Percentiles rank a stretch among this genome's conserved stretches.
Evolutionary conservation across 2,888 invertebrate genomes (phyloP).

Genomic region (Embidobia sp.): DNA sequence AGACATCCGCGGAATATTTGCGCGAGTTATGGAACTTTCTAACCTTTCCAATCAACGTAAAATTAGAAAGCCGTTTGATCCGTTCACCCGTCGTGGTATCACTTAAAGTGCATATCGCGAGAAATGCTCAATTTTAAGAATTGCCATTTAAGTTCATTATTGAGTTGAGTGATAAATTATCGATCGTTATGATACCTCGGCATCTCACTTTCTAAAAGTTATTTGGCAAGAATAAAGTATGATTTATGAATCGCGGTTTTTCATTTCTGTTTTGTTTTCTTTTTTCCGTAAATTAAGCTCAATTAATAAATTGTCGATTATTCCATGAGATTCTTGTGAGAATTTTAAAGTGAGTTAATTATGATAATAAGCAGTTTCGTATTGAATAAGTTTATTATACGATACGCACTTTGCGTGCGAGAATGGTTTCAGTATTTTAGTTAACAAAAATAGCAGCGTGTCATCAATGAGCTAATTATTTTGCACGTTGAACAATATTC

Average conservation of each 20-base stretch:
- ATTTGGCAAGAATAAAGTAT: conserved; percentile 26
- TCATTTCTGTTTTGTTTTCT: too few species aligned
- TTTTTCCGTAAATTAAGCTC: background rate
- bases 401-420: too few species aligned
- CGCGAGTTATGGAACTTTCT: conserved; percentile 61
- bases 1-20: conserved; percentile 56
- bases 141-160: conserved; percentile 50
- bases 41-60: conserved; percentile 64
- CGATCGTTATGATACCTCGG: conserved; percentile 38
- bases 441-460: too few species aligned
- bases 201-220: conserved; percentile 53
- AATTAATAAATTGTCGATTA: too few species aligned
- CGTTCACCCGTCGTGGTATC: conserved; percentile 58
- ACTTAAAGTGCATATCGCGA: conserved; percentile 47
- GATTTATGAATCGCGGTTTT: conserved; percentile 27
- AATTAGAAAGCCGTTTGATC: conserved; percentile 65
- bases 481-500: too few species aligned
- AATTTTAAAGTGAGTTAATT: too few species aligned
- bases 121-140: conserved; percentile 53
- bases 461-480: too few species aligned
- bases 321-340: too few species aligned
- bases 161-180: conserved; percentile 56
- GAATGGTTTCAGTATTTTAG: too few species aligned
- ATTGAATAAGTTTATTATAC: too few species aligned
- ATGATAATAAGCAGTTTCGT: too few species aligned